A percentile compares a stretch with the other conserved stretches of the same genome.
Evolutionary conservation across 1,140 invertebrate genomes (phyloP).

Genomic region (Heterodera carotae): DNA sequence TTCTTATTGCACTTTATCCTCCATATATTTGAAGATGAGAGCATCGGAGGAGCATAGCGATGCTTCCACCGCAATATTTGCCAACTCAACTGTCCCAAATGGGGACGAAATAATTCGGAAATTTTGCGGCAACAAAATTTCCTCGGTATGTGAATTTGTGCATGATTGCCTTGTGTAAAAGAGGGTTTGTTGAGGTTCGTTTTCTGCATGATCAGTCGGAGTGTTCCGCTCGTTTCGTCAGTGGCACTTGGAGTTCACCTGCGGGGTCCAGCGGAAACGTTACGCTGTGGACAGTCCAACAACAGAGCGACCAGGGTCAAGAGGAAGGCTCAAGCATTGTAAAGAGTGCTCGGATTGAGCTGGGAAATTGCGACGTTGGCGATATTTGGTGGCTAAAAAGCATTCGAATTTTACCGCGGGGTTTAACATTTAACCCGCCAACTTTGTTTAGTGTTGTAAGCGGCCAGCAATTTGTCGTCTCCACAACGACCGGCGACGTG

Average conservation of each 20-base stretch:
- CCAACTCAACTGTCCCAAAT: neutral
- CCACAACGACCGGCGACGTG: slow-evolving; percentile 19
- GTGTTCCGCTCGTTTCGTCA: slow-evolving; percentile 18
- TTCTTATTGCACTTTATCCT: neutral
- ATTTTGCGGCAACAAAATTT: neutral
- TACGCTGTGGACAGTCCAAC: slow-evolving; percentile 18
- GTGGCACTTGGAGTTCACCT: slow-evolving; percentile 13
- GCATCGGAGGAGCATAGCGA: neutral
- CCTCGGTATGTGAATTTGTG: neutral
- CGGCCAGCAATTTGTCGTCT: slow-evolving; percentile 20
- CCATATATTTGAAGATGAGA: neutral
- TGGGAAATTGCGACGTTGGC: slow-evolving; percentile 24
- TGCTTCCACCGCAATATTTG: neutral
- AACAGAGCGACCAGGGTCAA: neutral
- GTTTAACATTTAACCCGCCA: no score
- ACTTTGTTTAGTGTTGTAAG: slow-evolving; percentile 4
- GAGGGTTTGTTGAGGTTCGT: slow-evolving; percentile 10
- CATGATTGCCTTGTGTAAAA: neutral
- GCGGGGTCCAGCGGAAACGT: neutral
- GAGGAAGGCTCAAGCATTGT: neutral
- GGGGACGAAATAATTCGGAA: neutral
- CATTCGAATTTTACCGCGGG: no score
- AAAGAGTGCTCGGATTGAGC: slow-evolving; percentile 1
- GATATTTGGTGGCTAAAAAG: slow-evolving; percentile 24
- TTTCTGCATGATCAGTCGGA: slow-evolving; percentile 25